These are phyloP conservation scores for Steinernema carpocapsae DNA, from an alignment of 2,888 invertebrate genomes.

Conservation along the genomic window DNA sequence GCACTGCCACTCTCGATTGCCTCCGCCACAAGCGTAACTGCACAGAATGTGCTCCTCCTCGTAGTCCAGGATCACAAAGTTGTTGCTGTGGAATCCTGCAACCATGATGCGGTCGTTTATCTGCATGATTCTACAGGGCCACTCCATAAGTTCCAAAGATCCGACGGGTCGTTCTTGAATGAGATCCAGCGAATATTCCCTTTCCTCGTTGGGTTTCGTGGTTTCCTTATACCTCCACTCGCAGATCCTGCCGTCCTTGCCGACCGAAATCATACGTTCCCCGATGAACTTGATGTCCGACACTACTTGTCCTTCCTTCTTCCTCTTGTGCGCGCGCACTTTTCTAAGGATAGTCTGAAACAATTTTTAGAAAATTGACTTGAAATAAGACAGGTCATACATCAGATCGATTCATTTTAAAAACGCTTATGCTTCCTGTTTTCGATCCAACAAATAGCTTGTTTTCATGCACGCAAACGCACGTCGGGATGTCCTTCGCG, in stretches of 20 bases:
- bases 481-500: not conserved
- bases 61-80: not conserved
- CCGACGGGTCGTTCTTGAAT: not conserved
- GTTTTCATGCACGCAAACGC: not conserved
- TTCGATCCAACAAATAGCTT: constrained; percentile 22
- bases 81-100: constrained; percentile 35
- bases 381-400: not conserved
- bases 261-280: constrained; percentile 18
- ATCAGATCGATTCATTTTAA: constrained; percentile 5
- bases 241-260: constrained; percentile 34
- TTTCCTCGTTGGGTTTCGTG: too few relatives aligned
- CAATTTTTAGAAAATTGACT: too few relatives aligned
- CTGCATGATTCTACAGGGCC: constrained; percentile 38
- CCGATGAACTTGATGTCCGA: constrained; percentile 5
- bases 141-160: constrained; percentile 19
- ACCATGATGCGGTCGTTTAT: constrained; percentile 21
- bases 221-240: constrained; percentile 18
- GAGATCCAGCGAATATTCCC: too few relatives aligned
- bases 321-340: constrained; percentile 10
- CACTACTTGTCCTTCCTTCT: not conserved
- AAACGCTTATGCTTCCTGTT: not conserved
- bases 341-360: too few relatives aligned
- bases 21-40: constrained; percentile 39
- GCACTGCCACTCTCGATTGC: constrained; percentile 36
- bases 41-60: not conserved